Percentiles rank a stretch among this genome's conserved stretches.
Conservation (phyloP, 2,113 vertebrate genomes). For the Struthidea cinerea region DNA sequence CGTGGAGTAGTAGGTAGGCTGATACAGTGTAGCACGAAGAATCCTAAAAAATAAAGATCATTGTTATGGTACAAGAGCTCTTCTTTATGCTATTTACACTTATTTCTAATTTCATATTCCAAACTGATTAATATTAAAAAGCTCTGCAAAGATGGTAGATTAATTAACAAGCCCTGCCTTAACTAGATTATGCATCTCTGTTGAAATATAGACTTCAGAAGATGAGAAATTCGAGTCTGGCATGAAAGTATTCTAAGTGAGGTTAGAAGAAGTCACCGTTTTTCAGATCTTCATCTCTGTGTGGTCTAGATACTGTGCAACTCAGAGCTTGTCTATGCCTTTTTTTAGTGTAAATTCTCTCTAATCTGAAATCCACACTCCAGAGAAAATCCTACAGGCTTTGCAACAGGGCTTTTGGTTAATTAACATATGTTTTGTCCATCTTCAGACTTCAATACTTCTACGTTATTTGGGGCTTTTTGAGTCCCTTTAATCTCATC, state of each 20-base stretch:
- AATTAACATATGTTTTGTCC: slow-evolving; percentile 21
- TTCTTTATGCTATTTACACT: not conserved
- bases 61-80: not conserved
- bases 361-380: slow-evolving; percentile 27
- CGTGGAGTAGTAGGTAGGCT: slow-evolving; percentile 75
- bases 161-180: not conserved
- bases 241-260: not conserved
- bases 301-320: not conserved
- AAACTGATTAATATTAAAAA: not conserved
- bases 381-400: slow-evolving; percentile 21
- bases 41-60: slow-evolving; percentile 75
- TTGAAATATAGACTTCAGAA: not conserved
- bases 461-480: not conserved
- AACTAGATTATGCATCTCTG: not conserved
- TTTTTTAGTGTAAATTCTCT: not conserved
- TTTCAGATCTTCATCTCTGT: not conserved
- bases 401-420: not conserved
- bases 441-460: not conserved
- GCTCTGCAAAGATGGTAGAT: not conserved
- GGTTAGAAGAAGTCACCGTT: not conserved
- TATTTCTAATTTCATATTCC: not conserved
- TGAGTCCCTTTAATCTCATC: slow-evolving; percentile 14
- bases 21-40: slow-evolving; percentile 85
- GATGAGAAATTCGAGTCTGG: not conserved
- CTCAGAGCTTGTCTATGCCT: not conserved